These are phyloP conservation scores for Hirundo rustica DNA, from an alignment of 2,797 vertebrate genomes.

Conservation along the genomic window DNA sequence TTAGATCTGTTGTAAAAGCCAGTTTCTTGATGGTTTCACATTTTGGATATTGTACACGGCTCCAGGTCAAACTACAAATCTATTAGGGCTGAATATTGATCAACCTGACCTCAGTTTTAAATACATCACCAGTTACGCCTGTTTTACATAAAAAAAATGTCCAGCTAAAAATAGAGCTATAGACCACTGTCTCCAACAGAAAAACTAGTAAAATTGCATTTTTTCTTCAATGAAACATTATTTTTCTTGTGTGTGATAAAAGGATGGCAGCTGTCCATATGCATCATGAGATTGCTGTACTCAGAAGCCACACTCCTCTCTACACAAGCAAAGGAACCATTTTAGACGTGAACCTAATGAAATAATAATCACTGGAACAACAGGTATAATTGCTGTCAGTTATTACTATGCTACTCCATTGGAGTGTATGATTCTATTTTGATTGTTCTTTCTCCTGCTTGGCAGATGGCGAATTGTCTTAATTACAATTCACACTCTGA, in stretches of 20 bases:
- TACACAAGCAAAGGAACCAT: background rate
- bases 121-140: background rate
- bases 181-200: background rate
- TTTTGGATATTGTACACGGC: background rate
- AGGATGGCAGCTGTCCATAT: background rate
- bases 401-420: background rate
- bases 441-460: conserved; percentile 30
- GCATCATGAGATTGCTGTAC: fast-evolving
- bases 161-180: background rate
- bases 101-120: background rate
- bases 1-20: background rate
- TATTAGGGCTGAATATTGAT: background rate
- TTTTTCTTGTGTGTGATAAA: background rate
- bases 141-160: background rate
- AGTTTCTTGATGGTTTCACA: background rate
- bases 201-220: background rate
- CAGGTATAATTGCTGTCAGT: conserved; percentile 33
- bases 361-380: conserved; percentile 45
- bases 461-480: conserved; percentile 56
- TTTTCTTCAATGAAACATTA: background rate
- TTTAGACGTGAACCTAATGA: conserved; percentile 32
- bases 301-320: background rate
- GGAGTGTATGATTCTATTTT: conserved; percentile 9
- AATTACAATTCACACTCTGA: conserved; percentile 41
- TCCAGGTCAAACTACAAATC: background rate